phyloP scores from a whole-genome alignment of 2,888 invertebrate species.

The Psococerastis gibbosa region DNA sequence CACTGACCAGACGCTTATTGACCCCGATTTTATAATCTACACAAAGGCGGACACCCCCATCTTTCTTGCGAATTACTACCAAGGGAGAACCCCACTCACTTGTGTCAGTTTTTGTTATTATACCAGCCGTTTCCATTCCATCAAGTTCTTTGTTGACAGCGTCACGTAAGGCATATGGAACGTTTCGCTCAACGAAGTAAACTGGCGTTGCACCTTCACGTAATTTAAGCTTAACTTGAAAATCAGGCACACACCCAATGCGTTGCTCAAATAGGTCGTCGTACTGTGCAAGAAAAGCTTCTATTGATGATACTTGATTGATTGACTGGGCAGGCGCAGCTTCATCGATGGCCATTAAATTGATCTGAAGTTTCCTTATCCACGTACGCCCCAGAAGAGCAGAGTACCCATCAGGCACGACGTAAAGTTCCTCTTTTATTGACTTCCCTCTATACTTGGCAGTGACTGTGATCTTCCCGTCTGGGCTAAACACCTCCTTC shows the following conservation, averaged over 20 bases:
- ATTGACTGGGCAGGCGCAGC: background rate
- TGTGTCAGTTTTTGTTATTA: background rate
- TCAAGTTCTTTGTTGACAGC: background rate
- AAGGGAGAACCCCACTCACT: background rate
- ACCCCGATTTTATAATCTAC: background rate
- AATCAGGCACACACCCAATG: conserved; percentile 5
- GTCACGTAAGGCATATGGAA: background rate
- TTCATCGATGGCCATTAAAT: background rate
- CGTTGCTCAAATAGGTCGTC: conserved; percentile 3
- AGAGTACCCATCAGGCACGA: background rate
- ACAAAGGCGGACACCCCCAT: background rate
- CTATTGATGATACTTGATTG: too few species aligned
- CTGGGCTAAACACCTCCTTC: background rate
- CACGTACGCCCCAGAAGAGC: conserved; percentile 8
- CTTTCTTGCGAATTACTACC: background rate
- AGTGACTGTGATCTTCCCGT: conserved; percentile 7
- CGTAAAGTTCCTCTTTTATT: conserved; percentile 7
- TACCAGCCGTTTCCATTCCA: background rate
- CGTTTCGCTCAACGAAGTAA: background rate
- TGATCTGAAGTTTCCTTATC: background rate
- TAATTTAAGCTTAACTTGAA: conserved; percentile 1
- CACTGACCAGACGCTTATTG: background rate
- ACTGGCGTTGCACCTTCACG: conserved; percentile 1
- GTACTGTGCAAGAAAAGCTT: too few species aligned
- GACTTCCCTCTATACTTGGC: too few species aligned